Conservation (phyloP, 1,140 invertebrate genomes). For the Pogonognathellus flavescens region DNA sequence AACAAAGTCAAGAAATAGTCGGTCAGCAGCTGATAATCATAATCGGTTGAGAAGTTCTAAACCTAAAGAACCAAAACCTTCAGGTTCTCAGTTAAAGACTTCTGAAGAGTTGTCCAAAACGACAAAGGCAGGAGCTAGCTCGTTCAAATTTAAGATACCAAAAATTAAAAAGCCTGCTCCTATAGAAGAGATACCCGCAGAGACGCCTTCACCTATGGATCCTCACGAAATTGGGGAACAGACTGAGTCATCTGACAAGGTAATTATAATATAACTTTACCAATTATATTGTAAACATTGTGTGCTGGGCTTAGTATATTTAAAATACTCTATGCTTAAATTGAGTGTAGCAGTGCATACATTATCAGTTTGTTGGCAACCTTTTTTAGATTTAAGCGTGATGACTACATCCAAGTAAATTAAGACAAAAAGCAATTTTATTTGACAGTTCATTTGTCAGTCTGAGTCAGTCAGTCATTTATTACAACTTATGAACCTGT, state of each 20-base stretch:
- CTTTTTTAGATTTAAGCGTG: too few species aligned
- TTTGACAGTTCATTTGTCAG: too few species aligned
- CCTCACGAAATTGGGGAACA: neutral
- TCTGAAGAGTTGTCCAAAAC: neutral
- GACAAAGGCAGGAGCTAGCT: neutral
- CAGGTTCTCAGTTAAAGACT: neutral
- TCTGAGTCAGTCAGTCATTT: too few species aligned
- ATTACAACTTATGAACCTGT: too few species aligned
- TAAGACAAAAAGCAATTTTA: too few species aligned
- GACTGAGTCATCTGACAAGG: neutral
- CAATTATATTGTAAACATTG: too few species aligned
- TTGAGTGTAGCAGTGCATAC: too few species aligned
- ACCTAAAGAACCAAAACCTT: neutral
- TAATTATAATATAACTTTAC: neutral
- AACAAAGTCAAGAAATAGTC: conserved; percentile 13
- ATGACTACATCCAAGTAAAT: too few species aligned
- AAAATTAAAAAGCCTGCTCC: conserved; percentile 59
- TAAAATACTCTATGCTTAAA: too few species aligned
- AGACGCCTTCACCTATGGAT: conserved; percentile 28
- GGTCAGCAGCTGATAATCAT: conserved; percentile 5
- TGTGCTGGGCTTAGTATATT: too few species aligned
- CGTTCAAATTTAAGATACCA: conserved; percentile 56
- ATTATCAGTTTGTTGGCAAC: too few species aligned
- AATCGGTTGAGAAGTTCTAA: neutral
- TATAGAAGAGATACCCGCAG: neutral